Evolutionary conservation across 2,797 vertebrate genomes (phyloP).

Genomic region (Characodon lateralis): DNA sequence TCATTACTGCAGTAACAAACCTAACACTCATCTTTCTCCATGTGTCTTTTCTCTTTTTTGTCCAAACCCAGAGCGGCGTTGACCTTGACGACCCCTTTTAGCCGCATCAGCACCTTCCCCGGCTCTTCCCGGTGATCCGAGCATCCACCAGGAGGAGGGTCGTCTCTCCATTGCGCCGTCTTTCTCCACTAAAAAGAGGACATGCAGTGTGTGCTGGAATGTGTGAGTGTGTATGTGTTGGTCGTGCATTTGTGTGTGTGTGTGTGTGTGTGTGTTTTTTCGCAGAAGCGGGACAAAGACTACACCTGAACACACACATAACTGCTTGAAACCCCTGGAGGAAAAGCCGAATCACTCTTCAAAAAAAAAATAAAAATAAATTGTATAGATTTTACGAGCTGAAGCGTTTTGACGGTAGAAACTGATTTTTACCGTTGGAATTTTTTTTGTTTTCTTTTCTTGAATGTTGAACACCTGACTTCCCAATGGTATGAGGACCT

Average conservation of each 20-base stretch:
- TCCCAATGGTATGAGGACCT: slow-evolving; percentile 75
- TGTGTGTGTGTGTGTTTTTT: slow-evolving; percentile 40
- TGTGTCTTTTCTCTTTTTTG: slow-evolving; percentile 66
- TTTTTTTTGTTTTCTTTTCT: slow-evolving; percentile 57
- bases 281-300: slow-evolving; percentile 64
- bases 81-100: slow-evolving; percentile 99
- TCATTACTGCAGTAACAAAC: background rate
- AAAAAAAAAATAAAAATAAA: slow-evolving; percentile 55
- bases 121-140: slow-evolving; percentile 65
- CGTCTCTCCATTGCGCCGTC: slow-evolving; percentile 72
- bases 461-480: slow-evolving; percentile 75
- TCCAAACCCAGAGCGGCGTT: slow-evolving; percentile 87
- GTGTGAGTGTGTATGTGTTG: slow-evolving; percentile 68
- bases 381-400: slow-evolving; percentile 74
- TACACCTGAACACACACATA: slow-evolving; percentile 54
- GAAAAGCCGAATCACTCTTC: slow-evolving; percentile 67
- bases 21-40: slow-evolving; percentile 33
- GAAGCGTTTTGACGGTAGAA: slow-evolving; percentile 73
- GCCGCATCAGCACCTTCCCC: slow-evolving; percentile 66
- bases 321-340: slow-evolving; percentile 69
- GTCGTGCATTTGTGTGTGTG: slow-evolving; percentile 48
- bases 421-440: slow-evolving; percentile 74
- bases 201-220: slow-evolving; percentile 73
- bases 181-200: slow-evolving; percentile 75
- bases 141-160: slow-evolving; percentile 62